Evolutionary conservation across 2,113 vertebrate species (phyloP), one percentile per base, ranked within the genome.

Genomic region (Clarias magur): DNA sequence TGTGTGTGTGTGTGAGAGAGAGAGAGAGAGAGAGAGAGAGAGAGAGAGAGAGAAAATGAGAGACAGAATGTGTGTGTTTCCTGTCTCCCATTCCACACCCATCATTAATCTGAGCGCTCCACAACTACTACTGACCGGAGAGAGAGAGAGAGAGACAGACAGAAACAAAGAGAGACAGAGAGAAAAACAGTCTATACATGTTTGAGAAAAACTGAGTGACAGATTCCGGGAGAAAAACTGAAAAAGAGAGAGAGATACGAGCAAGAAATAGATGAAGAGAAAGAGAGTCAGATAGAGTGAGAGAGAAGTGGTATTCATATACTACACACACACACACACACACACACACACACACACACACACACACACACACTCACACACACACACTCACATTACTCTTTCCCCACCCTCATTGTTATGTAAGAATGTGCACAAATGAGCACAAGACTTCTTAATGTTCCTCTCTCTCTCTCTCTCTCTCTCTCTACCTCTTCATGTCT

Each of bases 301-400:
- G 23, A 92, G 54, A 86, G 25, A 93, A 90, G 91, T 92, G 89
- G 80, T 91, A 86, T 42, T 84, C 85, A 80, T 87, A 89, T 90
- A 80, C 76, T 23, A 63, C 70, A 87, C 85, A 63, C 67, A 79
- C 75, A 75, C 80, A 54, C 60, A 38, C n/a, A n/a, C n/a, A n/a
- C n/a, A n/a, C n/a, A n/a, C n/a, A n/a, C n/a, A n/a, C n/a, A n/a
- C n/a, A n/a, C 82, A 11, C 3, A 80, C 79, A 84, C 76, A 81
- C 62, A 57, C 87, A 85, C 72, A 84, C 82, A 88, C 62, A 81
- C 56, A 84, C 59, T 68, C 54, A 67, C 80, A 76, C 56, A 80
- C 56, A 87, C 65, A 81, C 60, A 68, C 76, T 80, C 75, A 86
- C 75, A 67, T 34, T 48, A 48, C 13, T 68, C 75, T 13, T 78